Evolutionary conservation across 2,797 vertebrate genomes (phyloP), one percentile per base, ranked within the genome.

Genomic region (Gallinago nigripennis): DNA sequence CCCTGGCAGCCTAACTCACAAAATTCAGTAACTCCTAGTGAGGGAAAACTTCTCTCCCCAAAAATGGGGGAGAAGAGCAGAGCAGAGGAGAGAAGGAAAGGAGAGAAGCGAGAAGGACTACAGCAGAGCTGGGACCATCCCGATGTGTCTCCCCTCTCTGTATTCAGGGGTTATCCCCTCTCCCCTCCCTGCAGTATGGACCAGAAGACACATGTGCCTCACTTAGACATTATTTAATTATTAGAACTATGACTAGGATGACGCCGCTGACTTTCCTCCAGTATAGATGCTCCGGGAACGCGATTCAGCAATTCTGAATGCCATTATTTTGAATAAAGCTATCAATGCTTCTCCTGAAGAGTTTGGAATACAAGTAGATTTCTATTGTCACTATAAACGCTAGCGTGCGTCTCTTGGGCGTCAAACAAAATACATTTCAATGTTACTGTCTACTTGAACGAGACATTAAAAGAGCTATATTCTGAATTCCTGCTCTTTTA

Each of bases 321-420:
- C n/a, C 66, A 18, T 63, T 83, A 39, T 76, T 95, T 81, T 65
- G 87, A 90, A 92, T 84, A 79, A 95, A 95, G 72, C 87, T 75
- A 83, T 92, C 89, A 81, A 4, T 19, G 82, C 69, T 89, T 77
- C 87, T 91, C 72, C 66, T 45, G 70, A 92, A 77, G 80, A 93
- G 70, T 94, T 28, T 91, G 89, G 95, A 91, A 90, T 60, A 76
- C 63, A 63, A 72, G 64, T 37, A 82, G 65, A 90, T 92, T 86
- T 90, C 91, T 83, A 45, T 27, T 95, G 92, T 94, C 89, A 72
- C 94, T 57, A n/a, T 72, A 96, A 94, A 88, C 4, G 39, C 46
- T 64, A 16, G n/a, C 0, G 0, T 0, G 0, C 5, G 37, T 95
- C 94, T 96, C 96, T 68, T 79, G 85, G 77, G 89, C 82, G 88